A percentile compares a stretch with the other conserved stretches of the same genome.
These are phyloP conservation scores for Corapipo altera DNA, from an alignment of 2,113 vertebrate species.

Conservation along the genomic window DNA sequence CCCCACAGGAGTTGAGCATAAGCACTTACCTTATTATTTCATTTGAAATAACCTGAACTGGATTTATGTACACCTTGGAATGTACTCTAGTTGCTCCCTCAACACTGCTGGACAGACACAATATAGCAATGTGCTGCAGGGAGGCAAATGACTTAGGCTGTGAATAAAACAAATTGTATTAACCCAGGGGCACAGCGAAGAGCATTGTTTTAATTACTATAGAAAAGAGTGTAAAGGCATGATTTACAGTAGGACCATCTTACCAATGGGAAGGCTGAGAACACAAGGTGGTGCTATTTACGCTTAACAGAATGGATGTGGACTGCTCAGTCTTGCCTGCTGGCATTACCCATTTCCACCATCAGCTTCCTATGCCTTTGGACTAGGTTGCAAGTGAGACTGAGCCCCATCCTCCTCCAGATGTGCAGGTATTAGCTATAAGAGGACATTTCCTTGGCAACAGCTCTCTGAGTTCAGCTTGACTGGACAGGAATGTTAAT, in stretches of 20 bases:
- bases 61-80: constrained; percentile 46
- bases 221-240: background rate
- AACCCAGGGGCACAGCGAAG: constrained; percentile 27
- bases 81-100: background rate
- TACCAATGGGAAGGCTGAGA: fast-evolving
- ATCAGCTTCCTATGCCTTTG: background rate
- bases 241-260: background rate
- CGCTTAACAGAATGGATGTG: background rate
- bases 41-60: constrained; percentile 14
- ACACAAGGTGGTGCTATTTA: constrained; percentile 56
- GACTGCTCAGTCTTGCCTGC: background rate
- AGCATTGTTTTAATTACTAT: constrained; percentile 37
- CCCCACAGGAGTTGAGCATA: background rate
- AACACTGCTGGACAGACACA: constrained; percentile 11
- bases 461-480: background rate
- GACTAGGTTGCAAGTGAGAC: background rate
- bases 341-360: background rate
- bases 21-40: constrained; percentile 22
- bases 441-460: constrained; percentile 36
- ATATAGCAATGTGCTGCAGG: background rate
- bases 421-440: background rate
- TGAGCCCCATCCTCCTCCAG: background rate
- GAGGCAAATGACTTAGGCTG: constrained; percentile 35
- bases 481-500: constrained; percentile 23
- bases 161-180: constrained; percentile 62